Conservation (phyloP, 2,113 vertebrate genomes). For the Manacus vitellinus region DNA sequence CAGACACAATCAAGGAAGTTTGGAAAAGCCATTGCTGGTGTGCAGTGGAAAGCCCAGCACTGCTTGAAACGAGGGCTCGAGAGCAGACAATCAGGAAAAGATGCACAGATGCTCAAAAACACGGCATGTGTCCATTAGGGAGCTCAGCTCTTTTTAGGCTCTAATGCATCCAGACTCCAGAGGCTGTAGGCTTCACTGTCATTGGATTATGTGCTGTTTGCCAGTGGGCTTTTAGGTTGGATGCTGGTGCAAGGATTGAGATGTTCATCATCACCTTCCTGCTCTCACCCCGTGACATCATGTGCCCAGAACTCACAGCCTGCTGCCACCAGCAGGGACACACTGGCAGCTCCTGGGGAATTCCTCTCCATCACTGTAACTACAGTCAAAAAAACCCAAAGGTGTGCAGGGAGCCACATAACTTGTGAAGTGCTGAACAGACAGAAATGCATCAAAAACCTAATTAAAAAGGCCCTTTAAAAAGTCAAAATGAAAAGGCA, state of each 20-base stretch:
- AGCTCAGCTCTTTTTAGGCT: not conserved
- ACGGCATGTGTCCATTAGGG: not conserved
- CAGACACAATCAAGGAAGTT: slow-evolving; percentile 65
- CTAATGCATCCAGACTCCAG: not conserved
- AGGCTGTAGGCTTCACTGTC: not conserved
- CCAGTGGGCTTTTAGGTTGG: not conserved
- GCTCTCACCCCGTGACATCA: not conserved
- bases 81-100: slow-evolving; percentile 16
- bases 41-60: not conserved
- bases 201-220: not conserved
- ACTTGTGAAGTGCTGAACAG: not conserved
- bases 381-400: not conserved
- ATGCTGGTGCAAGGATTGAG: not conserved
- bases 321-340: not conserved
- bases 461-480: not conserved
- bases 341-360: not conserved
- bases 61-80: not conserved
- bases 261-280: not conserved
- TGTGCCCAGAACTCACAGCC: not conserved
- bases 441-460: not conserved
- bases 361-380: not conserved
- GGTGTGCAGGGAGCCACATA: not conserved
- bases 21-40: slow-evolving; percentile 25
- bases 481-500: not conserved
- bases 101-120: not conserved